Evolutionary conservation across 2,888 invertebrate genomes (phyloP), one percentile per base, ranked within the genome.

Genomic region (Cepaea hortensis): DNA sequence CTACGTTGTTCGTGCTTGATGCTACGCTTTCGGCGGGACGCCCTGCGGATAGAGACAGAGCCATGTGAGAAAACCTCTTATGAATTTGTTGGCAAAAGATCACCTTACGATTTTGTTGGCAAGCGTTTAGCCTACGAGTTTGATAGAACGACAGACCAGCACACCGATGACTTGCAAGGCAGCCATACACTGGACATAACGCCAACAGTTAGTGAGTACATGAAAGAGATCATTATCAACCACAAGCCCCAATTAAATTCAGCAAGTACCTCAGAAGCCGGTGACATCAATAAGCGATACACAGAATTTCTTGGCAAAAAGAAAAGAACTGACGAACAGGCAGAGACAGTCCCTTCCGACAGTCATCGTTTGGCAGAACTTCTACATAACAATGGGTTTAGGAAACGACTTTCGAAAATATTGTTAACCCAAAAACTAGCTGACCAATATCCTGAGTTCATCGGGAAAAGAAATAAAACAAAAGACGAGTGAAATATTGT

Each of bases 381-480:
- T 61, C 62, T 85, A 5, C 72, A 48, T 1, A 73, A 73, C 62
- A 80, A 50, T 61, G 72, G 72, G 18, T 48, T 85, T n/a, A 46
- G 73, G 9, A 85, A 85, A 81, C 80, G 85, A 0, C n/a, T 85
- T 55, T 81, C 81, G 9, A 46, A 35, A 62, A 80, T 80, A 11
- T 20, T 80, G 70, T 48, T 84, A 3, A 55, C 3, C 4, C 79
- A 80, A 9, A 70, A 46, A n/a, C n/a, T 85, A 20, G 73, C 80
- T 11, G 73, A 85, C 11, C 85, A 85, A 9, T 72, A 77, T 62
- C 85, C 85, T 20, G 85, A 85, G 62, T 85, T 85, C 55, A 81
- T 85, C 6, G 85, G 85, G 48, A 85, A 81, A 73, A 81, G 73
- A 55, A 55, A 23, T 23, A 9, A 72, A 72, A 18, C 11, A 55